These are phyloP conservation scores for Chinchilla lanigera DNA, from an alignment of 2,113 vertebrate genomes.

Conservation along the genomic window DNA sequence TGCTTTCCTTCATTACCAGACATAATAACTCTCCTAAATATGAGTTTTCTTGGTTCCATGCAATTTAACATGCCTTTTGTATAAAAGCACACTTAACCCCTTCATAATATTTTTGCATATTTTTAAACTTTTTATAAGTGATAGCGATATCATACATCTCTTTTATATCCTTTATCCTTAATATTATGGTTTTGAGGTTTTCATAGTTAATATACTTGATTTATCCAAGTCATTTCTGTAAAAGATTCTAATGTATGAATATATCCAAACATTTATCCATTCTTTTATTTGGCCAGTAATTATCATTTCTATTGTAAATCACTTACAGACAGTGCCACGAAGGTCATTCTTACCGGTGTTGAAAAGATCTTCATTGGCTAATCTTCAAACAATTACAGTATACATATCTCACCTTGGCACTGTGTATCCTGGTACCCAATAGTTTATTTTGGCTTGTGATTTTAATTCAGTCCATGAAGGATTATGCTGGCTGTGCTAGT, in stretches of 20 bases:
- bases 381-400: neutral
- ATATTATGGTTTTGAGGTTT: neutral
- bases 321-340: neutral
- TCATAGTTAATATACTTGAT: neutral
- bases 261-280: neutral
- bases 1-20: neutral
- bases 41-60: neutral
- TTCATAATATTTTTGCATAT: neutral
- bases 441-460: neutral
- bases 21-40: neutral
- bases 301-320: slow-evolving; percentile 14
- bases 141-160: neutral
- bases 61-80: neutral
- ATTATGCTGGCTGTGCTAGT: neutral
- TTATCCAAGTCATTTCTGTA: neutral
- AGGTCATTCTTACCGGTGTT: neutral
- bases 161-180: neutral
- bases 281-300: neutral
- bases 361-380: neutral
- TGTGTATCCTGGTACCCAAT: neutral
- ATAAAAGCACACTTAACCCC: neutral
- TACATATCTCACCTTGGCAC: neutral
- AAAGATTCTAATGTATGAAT: neutral
- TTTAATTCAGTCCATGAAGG: neutral
- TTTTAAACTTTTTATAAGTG: slow-evolving; percentile 5